phyloP scores from a whole-genome alignment of 2,888 invertebrate species.

The Bursaphelenchus okinawaensis region DNA sequence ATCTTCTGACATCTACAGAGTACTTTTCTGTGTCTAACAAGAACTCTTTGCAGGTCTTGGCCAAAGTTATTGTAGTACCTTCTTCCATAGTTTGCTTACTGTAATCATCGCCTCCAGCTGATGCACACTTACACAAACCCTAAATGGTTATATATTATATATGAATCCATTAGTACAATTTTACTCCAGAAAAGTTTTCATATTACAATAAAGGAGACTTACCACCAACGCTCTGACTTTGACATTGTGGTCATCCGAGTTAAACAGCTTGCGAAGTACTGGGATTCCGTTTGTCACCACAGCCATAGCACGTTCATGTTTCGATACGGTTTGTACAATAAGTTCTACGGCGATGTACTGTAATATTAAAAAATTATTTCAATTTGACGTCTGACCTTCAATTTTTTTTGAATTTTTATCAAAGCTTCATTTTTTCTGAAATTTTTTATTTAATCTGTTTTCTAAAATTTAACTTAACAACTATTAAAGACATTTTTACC shows the following conservation, averaged over 20 bases:
- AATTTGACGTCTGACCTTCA: no score
- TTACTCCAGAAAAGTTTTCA: no score
- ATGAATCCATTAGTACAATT: no score
- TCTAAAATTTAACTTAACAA: background rate
- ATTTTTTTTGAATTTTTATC: no score
- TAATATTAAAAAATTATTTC: slow-evolving; percentile 17
- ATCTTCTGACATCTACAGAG: slow-evolving; percentile 50
- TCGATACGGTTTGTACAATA: slow-evolving; percentile 88
- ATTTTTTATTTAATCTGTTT: no score
- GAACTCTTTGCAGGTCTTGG: slow-evolving; percentile 81
- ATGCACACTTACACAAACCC: slow-evolving; percentile 88
- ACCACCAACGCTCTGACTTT: slow-evolving; percentile 67
- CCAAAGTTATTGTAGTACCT: slow-evolving; percentile 82
- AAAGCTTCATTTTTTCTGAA: no score
- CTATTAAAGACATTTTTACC: slow-evolving; percentile 57
- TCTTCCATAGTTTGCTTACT: slow-evolving; percentile 90
- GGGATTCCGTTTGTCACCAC: slow-evolving; percentile 66
- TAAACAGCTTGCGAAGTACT: slow-evolving; percentile 66
- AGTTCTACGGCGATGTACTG: slow-evolving; percentile 93
- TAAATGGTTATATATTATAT: slow-evolving; percentile 13
- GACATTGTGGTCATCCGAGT: slow-evolving; percentile 81
- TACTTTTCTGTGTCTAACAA: slow-evolving; percentile 46
- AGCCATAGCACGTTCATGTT: slow-evolving; percentile 88
- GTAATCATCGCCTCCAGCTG: slow-evolving; percentile 86
- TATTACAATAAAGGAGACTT: slow-evolving; percentile 34